Evolutionary conservation across 2,888 invertebrate species (phyloP), one percentile per base, ranked within the genome.

Genomic region (Nipponacmea schrenckii): DNA sequence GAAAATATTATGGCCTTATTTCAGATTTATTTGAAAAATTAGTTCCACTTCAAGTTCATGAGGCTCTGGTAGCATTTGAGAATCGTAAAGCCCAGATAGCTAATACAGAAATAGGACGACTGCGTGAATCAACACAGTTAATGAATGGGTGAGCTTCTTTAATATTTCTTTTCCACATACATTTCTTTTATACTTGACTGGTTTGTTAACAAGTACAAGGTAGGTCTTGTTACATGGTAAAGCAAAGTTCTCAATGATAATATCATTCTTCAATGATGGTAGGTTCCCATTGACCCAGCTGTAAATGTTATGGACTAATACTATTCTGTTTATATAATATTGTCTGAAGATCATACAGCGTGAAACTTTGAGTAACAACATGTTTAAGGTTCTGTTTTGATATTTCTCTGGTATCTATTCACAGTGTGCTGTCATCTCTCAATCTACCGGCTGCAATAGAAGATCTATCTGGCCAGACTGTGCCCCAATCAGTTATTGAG

Each of bases 381-480:
- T 31, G 2, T 31, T 31, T 31, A 2, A 31, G 31, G 31, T 31
- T 31, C 31, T 31, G 31, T 31, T 31, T 31, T 31, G 5, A 31
- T 31, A 31, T 31, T 31, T 31, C 31, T 31, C 31, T 31, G 2
- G 31, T 31, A 31, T 31, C 31, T 31, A 31, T 39, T 39, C 39
- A 39, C 39, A 93, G 94, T 83, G 92, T 96, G 67, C 91, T 99
- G 86, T 95, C 97, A 0, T 96, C 96, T 74, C 91, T 98, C 79
- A 98, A 96, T 91, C 92, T 99, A 84, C 98, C 99, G 12, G 98
- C 98, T n/a, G 96, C 97, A 68, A 92, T 98, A 71, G 98, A 99
- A 90, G 93, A 93, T 80, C 76, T 87, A 56, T 81, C 84, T 44
- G 90, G 89, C 10, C 92, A 92, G 62, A 92, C 92, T 67, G 91